Evolutionary conservation across 2,113 vertebrate species (phyloP), one percentile per base, ranked within the genome.

Genomic region (Holacanthus passer): DNA sequence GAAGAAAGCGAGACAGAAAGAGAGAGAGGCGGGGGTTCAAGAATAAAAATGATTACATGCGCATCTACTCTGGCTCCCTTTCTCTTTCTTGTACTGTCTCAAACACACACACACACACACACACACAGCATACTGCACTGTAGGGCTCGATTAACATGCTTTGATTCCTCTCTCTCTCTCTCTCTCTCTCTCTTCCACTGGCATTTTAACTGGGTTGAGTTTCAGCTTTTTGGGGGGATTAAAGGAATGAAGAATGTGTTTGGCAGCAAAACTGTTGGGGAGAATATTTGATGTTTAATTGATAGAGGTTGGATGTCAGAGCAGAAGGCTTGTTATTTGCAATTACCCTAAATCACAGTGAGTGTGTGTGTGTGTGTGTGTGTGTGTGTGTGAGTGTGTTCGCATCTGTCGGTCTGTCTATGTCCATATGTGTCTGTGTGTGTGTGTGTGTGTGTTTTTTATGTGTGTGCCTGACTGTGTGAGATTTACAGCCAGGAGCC

Each of bases 281-380:
- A 75, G 79, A 70, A 81, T 81, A 72, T 89, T 85, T 87, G 77
- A 87, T 92, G 74, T 83, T 84, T 89, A 87, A 91, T 90, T 91
- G 81, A 90, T 86, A 62, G 79, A 83, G 84, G 64, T 79, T 88
- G 67, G 59, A 62, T 76, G 84, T 81, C 59, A 53, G 53, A 73
- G 70, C 56, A 69, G 81, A 70, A 70, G 79, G 27, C 77, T 76
- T 75, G 79, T 87, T 87, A 80, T 81, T 87, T 84, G 58, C 75
- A 82, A 76, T 89, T 82, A 87, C 50, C 53, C 71, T 59, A 81
- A 73, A 81, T 77, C 29, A 56, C 17, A 16, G 12, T 39, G 32
- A 27, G 24, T 52, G 55, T 48, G 29, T 69, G 39, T 73, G 66
- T 73, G 27, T 31, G 55, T 77, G 45, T 32, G 27, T 82, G 29